Conservation (phyloP, 2,797 vertebrate genomes). For the Cirrhinus molitorella region DNA sequence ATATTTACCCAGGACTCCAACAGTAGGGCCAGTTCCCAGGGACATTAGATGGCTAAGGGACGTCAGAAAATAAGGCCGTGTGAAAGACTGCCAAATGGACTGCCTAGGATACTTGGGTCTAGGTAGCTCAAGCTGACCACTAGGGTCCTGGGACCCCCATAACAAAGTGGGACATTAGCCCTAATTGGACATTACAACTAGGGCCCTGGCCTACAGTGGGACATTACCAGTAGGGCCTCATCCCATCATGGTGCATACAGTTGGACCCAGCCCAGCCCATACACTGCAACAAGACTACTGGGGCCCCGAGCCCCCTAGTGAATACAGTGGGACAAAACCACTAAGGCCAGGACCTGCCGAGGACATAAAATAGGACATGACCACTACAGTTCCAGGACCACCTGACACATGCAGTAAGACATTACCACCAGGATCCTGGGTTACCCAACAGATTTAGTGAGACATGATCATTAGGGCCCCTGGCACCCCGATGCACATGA, state of each 20-base stretch:
- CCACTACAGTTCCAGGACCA: neutral
- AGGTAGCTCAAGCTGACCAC: neutral
- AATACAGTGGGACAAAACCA: neutral
- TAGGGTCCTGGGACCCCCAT: neutral
- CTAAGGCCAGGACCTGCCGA: neutral
- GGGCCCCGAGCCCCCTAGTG: no score
- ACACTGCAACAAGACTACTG: neutral
- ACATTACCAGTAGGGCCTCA: neutral
- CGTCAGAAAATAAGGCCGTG: neutral
- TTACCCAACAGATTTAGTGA: neutral
- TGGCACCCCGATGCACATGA: neutral
- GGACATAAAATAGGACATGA: neutral
- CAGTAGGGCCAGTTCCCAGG: neutral
- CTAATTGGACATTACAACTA: neutral
- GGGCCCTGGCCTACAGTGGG: neutral
- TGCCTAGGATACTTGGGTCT: neutral
- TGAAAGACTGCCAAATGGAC: neutral
- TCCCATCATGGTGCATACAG: neutral
- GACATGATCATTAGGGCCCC: neutral
- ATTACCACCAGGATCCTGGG: neutral
- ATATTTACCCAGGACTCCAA: neutral
- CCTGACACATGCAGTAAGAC: neutral
- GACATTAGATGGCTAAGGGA: no score
- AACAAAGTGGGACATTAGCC: neutral
- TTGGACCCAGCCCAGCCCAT: neutral